Base-by-base conservation (phyloP, 1,140 invertebrate species). In the Drosophila kanapiae region DNA sequence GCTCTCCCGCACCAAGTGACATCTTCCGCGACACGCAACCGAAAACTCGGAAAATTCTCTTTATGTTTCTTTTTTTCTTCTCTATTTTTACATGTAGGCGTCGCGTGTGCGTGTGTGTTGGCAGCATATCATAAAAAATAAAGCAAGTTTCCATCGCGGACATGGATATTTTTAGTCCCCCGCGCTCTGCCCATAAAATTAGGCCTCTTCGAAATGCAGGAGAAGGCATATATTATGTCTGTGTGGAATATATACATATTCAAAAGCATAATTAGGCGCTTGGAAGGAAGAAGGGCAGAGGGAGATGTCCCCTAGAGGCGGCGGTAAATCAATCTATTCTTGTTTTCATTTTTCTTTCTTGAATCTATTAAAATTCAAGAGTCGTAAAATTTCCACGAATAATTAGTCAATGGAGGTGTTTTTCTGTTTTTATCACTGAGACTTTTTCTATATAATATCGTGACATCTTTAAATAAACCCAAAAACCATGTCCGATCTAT, bases 11-110 rank as follows among this genome's bases (percentile, higher is more conserved):
- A n/a, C 40, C 42, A 13, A 56, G 59, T 86, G 82, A 69, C 82
- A 82, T 75, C 74, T 78, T 61, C 37, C 37, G 53, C 57, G 42
- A 78, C 60, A 81, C 42, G 62, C 51, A 79, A 43, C 42, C 45
- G 29, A 62, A 62, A 62, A 75, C 63, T 63, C 43, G 3, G 61
- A 82, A 79, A 79, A 72, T 69, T 77, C 76, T 87, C 62, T 61
- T 67, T 31, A 56, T 78, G 51, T 16, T 3, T n/a, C n/a, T n/a
- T 13, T 51, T 65, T 57, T 76, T 4, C 40, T 59, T 71, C 75
- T 71, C 83, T 87, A 87, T 87, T 86, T 86, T 77, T 86, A 86
- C 70, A 76, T 76, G 74, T 78, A 77, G 75, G 75, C 74, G 75
- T 56, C 60, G 48, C 10, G 16, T 43, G 23, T 58, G 63, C 51